These are phyloP conservation scores for Embidobia sp. DNA, from an alignment of 2,888 invertebrate species.

Conservation along the genomic window DNA sequence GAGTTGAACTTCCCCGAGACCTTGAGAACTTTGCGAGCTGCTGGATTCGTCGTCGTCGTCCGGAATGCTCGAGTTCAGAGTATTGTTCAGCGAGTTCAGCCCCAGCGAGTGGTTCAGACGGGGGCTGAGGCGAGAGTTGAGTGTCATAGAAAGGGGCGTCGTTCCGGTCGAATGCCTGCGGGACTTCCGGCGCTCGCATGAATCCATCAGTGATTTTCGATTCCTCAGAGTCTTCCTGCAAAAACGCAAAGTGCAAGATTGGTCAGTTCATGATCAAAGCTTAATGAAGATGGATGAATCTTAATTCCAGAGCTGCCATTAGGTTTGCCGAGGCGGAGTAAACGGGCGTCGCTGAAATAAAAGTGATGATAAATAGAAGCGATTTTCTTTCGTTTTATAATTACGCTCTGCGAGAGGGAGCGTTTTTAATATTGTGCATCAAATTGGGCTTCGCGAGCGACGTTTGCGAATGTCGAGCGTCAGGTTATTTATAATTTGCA, in stretches of 20 bases:
- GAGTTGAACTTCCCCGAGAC: slow-evolving; percentile 82
- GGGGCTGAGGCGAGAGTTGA: slow-evolving; percentile 77
- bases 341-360: too few relatives aligned
- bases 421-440: too few relatives aligned
- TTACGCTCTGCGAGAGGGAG: too few relatives aligned
- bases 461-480: not conserved
- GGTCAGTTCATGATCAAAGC: too few relatives aligned
- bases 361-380: too few relatives aligned
- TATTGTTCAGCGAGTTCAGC: slow-evolving; percentile 76
- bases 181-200: slow-evolving; percentile 89
- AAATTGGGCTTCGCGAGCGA: too few relatives aligned
- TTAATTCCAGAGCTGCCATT: too few relatives aligned
- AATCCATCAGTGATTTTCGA: slow-evolving; percentile 85
- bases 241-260: too few relatives aligned
- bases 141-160: slow-evolving; percentile 82
- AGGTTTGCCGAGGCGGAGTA: too few relatives aligned
- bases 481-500: slow-evolving; percentile 12
- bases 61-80: slow-evolving; percentile 75
- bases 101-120: slow-evolving; percentile 77
- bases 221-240: slow-evolving; percentile 88
- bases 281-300: too few relatives aligned
- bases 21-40: slow-evolving; percentile 84
- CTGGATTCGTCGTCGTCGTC: slow-evolving; percentile 84
- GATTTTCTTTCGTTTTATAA: too few relatives aligned
- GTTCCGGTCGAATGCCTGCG: slow-evolving; percentile 88